Conservation (phyloP, 2,888 invertebrate species). For the Heliconius ismenius region DNA sequence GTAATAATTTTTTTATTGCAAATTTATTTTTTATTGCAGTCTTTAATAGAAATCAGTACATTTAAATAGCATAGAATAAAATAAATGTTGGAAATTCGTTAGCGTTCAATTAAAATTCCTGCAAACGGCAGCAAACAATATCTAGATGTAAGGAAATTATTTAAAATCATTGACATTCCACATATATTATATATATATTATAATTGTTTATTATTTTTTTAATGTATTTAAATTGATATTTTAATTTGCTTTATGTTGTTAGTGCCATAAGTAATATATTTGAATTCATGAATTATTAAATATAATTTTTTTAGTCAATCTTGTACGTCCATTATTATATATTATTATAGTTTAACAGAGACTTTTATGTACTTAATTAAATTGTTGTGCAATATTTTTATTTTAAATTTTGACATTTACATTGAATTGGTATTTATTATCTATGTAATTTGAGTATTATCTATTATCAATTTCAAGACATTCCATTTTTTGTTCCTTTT, state of each 20-base stretch:
- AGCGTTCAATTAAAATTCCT: conserved; percentile 34
- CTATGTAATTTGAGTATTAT: conserved; percentile 43
- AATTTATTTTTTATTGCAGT: neutral
- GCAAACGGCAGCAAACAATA: conserved; percentile 36
- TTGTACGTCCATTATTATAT: conserved; percentile 57
- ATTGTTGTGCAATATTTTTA: conserved; percentile 46
- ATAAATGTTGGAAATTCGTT: conserved; percentile 39
- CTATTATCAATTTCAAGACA: conserved; percentile 34
- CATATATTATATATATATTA: conserved; percentile 31
- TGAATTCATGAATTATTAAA: conserved; percentile 46
- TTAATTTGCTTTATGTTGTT: conserved; percentile 52
- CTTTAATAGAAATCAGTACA: conserved; percentile 20
- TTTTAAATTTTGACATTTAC: conserved; percentile 36
- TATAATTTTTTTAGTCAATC: conserved; percentile 49
- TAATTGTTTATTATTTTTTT: conserved; percentile 40
- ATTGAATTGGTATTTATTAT: conserved; percentile 36
- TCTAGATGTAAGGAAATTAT: conserved; percentile 45
- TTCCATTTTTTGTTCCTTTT: conserved; percentile 41
- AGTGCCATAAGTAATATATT: conserved; percentile 66
- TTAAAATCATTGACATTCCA: conserved; percentile 52
- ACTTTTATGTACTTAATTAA: conserved; percentile 47
- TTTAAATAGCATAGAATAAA: conserved; percentile 26
- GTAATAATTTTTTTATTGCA: neutral
- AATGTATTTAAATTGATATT: conserved; percentile 41
- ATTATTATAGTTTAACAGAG: conserved; percentile 47